Evolutionary conservation across 2,797 vertebrate genomes (phyloP), one percentile per base, ranked within the genome.

Genomic region (Alfaro cultratus): DNA sequence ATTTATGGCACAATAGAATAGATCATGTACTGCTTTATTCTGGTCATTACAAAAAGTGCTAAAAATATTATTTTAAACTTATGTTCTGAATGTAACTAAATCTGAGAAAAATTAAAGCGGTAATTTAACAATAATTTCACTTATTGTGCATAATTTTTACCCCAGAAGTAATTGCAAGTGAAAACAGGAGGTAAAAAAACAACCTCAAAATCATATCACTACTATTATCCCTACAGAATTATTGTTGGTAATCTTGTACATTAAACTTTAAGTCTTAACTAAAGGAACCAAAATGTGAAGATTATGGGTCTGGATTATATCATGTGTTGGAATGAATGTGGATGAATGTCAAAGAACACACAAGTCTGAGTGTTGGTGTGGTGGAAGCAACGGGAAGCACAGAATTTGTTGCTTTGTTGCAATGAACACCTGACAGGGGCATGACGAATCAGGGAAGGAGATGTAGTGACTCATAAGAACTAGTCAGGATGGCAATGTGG

Each of bases 371-470:
- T 45, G 12, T 36, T 64, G 23, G 75, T 76, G 5, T 36, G 55
- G 9, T 62, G 39, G 9, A 74, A 15, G 43, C n/a, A 62, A 34
- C 15, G 12, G 9, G 55, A 62, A 31, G 55, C n/a, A 36, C 36
- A 31, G n/a, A 43, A 47, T 76, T 36, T 34, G 57, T 36, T 47
- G 43, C 43, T 76, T 47, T 67, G 43, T 64, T 64, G 74, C 39
- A 57, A 31, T 75, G 74, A 46, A 46, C 74, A 75, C 74, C 74
- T 76, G 75, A 68, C 60, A 51, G 21, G 0, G 7, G 34, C 31
- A 39, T 68, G 45, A 68, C 34, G 45, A 75, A 75, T 75, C 74
- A 75, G 55, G 41, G 26, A 75, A 31, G 55, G 12, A 62, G 55
- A 75, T 62, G 34, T 26, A 36, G 13, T 49, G 62, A 77, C 62